Evolutionary conservation across 2,797 vertebrate species (phyloP).

Genomic region (Enteromius argenteus): DNA sequence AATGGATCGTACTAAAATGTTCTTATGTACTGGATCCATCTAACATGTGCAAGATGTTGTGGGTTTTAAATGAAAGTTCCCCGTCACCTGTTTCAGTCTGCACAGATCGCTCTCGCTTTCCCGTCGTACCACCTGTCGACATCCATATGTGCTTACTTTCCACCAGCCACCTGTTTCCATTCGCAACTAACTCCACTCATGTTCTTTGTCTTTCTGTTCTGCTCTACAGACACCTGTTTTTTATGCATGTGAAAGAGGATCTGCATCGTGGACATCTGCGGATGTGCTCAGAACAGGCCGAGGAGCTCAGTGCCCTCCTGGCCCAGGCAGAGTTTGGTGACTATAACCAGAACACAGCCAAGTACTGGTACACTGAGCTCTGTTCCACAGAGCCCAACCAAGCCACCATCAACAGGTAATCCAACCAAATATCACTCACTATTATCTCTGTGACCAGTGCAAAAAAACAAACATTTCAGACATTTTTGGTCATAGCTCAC

Average conservation of each 20-base stretch:
- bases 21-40: too few relatives aligned
- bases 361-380: constrained; percentile 91
- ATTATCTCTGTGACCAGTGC: not conserved
- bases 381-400: constrained; percentile 88
- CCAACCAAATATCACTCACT: not conserved
- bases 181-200: constrained; percentile 1
- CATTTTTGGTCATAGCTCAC: too few relatives aligned
- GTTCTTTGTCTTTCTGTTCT: constrained; percentile 2
- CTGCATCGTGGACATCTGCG: constrained; percentile 91
- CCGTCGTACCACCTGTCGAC: not conserved
- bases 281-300: constrained; percentile 89
- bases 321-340: constrained; percentile 96
- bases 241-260: constrained; percentile 95
- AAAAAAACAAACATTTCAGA: too few relatives aligned
- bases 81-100: constrained; percentile 10
- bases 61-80: constrained; percentile 15
- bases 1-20: not conserved
- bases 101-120: not conserved
- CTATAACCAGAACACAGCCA: constrained; percentile 98
- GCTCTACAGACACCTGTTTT: constrained; percentile 88
- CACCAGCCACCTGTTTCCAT: constrained; percentile 26
- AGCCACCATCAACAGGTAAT: constrained; percentile 86
- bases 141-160: constrained; percentile 1
- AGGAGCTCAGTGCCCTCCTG: constrained; percentile 91
- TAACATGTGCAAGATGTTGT: not conserved